A percentile compares a stretch with the other conserved stretches of the same genome.
Conservation (phyloP, 2,797 vertebrate genomes). For the Botia kubotai region DNA sequence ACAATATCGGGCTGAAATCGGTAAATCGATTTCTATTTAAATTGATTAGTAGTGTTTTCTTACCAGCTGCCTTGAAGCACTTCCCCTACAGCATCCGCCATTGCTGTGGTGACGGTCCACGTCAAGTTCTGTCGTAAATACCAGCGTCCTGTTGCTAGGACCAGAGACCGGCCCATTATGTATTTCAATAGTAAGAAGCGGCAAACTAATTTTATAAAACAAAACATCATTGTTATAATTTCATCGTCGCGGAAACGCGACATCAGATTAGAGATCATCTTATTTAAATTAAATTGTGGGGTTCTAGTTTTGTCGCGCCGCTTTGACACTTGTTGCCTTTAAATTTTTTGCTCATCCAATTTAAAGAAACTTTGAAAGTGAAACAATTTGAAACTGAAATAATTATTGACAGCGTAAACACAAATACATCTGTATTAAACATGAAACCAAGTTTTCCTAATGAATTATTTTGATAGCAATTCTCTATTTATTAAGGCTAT, state of each 20-base stretch:
- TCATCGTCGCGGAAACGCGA: no score
- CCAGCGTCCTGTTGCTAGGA: conserved; percentile 43
- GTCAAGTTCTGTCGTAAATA: conserved; percentile 74
- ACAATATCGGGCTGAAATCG: background rate
- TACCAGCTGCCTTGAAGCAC: conserved; percentile 79
- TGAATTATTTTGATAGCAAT: background rate
- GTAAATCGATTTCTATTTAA: background rate
- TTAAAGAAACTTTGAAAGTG: no score
- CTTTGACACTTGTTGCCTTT: conserved; percentile 49
- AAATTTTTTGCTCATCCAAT: no score
- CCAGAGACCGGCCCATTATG: background rate
- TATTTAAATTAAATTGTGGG: no score
- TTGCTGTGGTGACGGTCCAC: conserved; percentile 91
- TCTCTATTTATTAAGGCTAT: conserved; percentile 45
- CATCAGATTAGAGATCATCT: no score
- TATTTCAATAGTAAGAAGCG: no score
- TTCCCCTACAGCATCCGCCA: conserved; percentile 89
- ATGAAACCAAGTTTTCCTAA: conserved; percentile 1
- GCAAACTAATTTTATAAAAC: no score
- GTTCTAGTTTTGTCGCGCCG: background rate
- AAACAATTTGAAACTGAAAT: no score
- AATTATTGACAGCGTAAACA: no score
- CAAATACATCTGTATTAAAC: background rate
- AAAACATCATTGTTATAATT: no score
- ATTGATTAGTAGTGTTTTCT: conserved; percentile 56